Conservation (phyloP, 2,113 vertebrate genomes). For the Otolemur garnettii region DNA sequence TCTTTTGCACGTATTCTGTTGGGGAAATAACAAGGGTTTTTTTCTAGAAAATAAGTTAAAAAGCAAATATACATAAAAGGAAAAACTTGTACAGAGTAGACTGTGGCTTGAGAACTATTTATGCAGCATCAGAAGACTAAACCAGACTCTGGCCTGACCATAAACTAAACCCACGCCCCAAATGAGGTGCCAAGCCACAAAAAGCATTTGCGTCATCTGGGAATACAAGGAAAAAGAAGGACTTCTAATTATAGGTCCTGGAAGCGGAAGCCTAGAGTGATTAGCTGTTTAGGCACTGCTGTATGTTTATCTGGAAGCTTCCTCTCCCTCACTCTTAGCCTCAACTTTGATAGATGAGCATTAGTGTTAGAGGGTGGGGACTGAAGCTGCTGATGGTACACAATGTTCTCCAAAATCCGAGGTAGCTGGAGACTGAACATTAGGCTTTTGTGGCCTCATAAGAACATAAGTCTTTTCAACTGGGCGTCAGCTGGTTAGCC, state of each 20-base stretch:
- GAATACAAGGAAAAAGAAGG: slow-evolving; percentile 97
- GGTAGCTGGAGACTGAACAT: slow-evolving; percentile 84
- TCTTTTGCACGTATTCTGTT: slow-evolving; percentile 82
- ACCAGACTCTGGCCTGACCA: slow-evolving; percentile 94
- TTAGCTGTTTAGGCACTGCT: slow-evolving; percentile 97
- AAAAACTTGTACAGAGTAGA: slow-evolving; percentile 90
- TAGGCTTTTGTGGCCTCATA: slow-evolving; percentile 94
- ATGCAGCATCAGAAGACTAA: slow-evolving; percentile 98
- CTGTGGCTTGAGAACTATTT: slow-evolving; percentile 95
- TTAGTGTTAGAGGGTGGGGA: slow-evolving; percentile 87
- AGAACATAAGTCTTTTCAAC: slow-evolving; percentile 93
- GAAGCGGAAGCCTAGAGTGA: slow-evolving; percentile 98
- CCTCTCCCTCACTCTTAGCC: slow-evolving; percentile 91
- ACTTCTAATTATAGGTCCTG: slow-evolving; percentile 99
- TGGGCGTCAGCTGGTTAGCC: slow-evolving; percentile 96
- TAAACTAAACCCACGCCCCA: slow-evolving; percentile 98
- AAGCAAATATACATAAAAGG: slow-evolving; percentile 89
- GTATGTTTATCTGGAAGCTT: slow-evolving; percentile 99
- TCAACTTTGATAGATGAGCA: slow-evolving; percentile 92
- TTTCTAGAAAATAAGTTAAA: slow-evolving; percentile 84
- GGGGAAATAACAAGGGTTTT: slow-evolving; percentile 82
- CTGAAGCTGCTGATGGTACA: slow-evolving; percentile 90
- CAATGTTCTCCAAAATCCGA: slow-evolving; percentile 88
- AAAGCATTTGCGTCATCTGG: slow-evolving; percentile 99
- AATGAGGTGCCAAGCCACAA: slow-evolving; percentile 99